These are phyloP conservation scores for Melanotaenia trifasciata DNA, from an alignment of 2,797 vertebrate species.

Conservation along the genomic window DNA sequence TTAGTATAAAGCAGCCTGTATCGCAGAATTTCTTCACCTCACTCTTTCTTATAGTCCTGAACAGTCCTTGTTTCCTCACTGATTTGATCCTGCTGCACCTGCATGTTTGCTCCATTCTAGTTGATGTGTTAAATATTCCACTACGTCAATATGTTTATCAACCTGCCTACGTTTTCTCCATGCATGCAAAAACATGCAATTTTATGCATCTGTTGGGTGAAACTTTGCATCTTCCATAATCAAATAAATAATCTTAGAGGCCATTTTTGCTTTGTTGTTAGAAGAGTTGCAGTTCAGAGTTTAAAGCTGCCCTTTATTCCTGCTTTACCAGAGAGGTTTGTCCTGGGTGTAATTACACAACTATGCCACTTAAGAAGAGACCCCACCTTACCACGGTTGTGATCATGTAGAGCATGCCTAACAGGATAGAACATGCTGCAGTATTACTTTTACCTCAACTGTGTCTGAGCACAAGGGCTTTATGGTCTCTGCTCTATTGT, in stretches of 20 bases:
- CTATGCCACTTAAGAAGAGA: constrained; percentile 30
- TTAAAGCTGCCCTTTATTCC: constrained; percentile 46
- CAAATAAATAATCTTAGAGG: neutral
- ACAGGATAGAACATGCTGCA: constrained; percentile 63
- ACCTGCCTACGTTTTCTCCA: neutral
- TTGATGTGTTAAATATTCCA: neutral
- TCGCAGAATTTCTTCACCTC: neutral
- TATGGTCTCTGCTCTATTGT: constrained; percentile 19
- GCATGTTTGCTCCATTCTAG: neutral
- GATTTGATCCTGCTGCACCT: neutral
- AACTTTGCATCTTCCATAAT: neutral
- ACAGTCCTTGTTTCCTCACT: neutral
- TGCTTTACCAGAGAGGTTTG: constrained; percentile 20
- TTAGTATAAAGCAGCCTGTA: constrained; percentile 13
- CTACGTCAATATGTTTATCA: neutral
- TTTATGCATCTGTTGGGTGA: neutral
- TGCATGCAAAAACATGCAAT: neutral
- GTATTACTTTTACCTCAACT: constrained; percentile 46
- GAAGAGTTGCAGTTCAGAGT: constrained; percentile 28
- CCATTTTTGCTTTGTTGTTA: constrained; percentile 9
- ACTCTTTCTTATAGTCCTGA: neutral
- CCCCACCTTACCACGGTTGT: constrained; percentile 1
- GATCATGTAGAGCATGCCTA: constrained; percentile 51
- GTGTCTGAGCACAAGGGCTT: constrained; percentile 28
- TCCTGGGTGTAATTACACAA: constrained; percentile 57